phyloP scores from a whole-genome alignment of 2,113 vertebrate species.

The Cathartes aura region DNA sequence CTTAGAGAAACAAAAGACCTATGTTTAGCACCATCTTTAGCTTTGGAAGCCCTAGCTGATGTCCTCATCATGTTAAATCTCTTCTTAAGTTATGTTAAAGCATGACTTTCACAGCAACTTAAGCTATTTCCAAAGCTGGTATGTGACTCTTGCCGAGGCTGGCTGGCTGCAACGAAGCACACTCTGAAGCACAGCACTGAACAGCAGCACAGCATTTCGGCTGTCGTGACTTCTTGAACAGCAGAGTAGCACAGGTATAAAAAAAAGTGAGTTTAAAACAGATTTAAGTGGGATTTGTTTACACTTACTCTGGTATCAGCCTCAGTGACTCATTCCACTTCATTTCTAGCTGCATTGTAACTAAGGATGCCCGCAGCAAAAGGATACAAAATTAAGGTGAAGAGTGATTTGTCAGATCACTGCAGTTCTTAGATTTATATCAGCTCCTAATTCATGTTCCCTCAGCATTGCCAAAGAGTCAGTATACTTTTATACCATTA shows the following conservation, averaged over 20 bases:
- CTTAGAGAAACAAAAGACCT: neutral
- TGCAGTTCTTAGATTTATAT: accelerated
- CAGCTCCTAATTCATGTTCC: neutral
- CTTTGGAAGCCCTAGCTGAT: neutral
- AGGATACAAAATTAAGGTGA: too few relatives aligned
- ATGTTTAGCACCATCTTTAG: accelerated
- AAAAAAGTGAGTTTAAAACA: neutral
- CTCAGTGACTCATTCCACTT: neutral
- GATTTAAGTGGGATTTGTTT: neutral
- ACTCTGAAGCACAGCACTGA: neutral
- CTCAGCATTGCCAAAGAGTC: neutral
- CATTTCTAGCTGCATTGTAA: neutral
- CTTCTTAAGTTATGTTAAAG: neutral
- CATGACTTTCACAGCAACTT: neutral
- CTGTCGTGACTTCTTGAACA: accelerated
- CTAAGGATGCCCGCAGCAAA: neutral
- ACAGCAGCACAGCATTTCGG: neutral
- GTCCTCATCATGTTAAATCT: accelerated
- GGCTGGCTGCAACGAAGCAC: neutral
- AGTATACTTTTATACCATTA: neutral
- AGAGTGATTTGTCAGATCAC: neutral
- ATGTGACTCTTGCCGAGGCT: neutral
- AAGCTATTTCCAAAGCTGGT: too few relatives aligned
- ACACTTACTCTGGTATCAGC: neutral
- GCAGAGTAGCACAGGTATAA: neutral